Evolutionary conservation across 64 coral and sea anemone species (phyloP).

Genomic region (Pachyseris speciosa): DNA sequence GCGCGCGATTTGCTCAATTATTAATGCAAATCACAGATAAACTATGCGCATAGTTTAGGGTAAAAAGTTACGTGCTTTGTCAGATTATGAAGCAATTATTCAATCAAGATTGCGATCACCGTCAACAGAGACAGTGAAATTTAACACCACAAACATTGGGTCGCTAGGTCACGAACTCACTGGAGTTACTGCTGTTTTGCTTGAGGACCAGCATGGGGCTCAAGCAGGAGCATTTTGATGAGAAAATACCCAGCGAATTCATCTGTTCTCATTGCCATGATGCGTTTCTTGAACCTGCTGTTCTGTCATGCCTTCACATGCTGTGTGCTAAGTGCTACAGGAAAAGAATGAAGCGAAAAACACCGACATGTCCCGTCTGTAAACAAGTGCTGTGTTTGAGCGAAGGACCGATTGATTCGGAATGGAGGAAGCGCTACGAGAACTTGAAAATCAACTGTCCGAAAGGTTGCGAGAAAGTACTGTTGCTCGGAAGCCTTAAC

Average conservation of each 20-base stretch:
- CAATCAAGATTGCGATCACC: background rate
- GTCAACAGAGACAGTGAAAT: background rate
- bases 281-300: slow-evolving; percentile 79
- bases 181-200: too few relatives aligned
- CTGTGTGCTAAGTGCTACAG: slow-evolving; percentile 89
- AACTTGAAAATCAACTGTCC: slow-evolving; percentile 78
- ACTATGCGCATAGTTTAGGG: background rate
- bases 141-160: background rate
- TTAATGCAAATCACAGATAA: too few relatives aligned
- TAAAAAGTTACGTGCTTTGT: background rate
- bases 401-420: slow-evolving; percentile 32
- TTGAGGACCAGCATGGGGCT: slow-evolving; percentile 89
- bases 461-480: slow-evolving; percentile 76
- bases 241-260: slow-evolving; percentile 70
- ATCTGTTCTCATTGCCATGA: slow-evolving; percentile 87
- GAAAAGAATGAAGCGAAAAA: slow-evolving; percentile 71
- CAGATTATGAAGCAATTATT: background rate
- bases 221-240: slow-evolving; percentile 76
- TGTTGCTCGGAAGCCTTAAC: slow-evolving; percentile 60
- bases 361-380: slow-evolving; percentile 73
- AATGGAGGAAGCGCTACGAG: slow-evolving; percentile 78
- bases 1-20: too few relatives aligned
- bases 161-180: background rate
- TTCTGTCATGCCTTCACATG: slow-evolving; percentile 73
- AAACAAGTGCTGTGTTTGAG: slow-evolving; percentile 13